Percentiles rank a stretch among this genome's conserved stretches.
phyloP scores from a whole-genome alignment of 2,113 vertebrate genomes.

The Myanophis thanlyinensis region DNA sequence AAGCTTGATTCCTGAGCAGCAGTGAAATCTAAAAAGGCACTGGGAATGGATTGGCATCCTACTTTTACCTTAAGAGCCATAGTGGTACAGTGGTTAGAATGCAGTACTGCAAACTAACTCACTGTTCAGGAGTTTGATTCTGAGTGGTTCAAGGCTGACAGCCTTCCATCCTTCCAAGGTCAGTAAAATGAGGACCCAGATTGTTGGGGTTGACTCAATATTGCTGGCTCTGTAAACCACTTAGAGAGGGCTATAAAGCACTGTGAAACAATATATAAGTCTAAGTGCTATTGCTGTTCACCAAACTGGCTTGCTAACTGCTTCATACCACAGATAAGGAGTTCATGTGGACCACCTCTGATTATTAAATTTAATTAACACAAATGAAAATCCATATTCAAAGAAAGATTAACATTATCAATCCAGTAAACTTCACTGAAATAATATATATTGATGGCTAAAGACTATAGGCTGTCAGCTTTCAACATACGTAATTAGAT shows the following conservation, averaged over 20 bases:
- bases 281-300: background rate
- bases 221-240: too few species aligned
- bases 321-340: conserved; percentile 17
- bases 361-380: conserved; percentile 34
- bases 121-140: too few species aligned
- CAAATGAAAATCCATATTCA: conserved; percentile 10
- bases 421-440: rapidly evolving
- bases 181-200: too few species aligned
- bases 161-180: too few species aligned
- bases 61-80: background rate
- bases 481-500: conserved; percentile 30
- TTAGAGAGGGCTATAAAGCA: too few species aligned
- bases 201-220: too few species aligned
- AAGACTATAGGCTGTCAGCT: conserved; percentile 20
- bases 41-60: background rate
- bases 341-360: background rate
- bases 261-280: too few species aligned
- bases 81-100: too few species aligned
- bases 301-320: background rate
- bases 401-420: background rate
- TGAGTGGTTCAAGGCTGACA: too few species aligned
- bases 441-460: background rate
- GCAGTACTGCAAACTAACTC: too few species aligned
- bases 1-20: background rate
- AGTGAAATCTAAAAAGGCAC: background rate